Evolutionary conservation across 2,888 invertebrate species (phyloP).

Genomic region (Dasysyrphus albostriatus): DNA sequence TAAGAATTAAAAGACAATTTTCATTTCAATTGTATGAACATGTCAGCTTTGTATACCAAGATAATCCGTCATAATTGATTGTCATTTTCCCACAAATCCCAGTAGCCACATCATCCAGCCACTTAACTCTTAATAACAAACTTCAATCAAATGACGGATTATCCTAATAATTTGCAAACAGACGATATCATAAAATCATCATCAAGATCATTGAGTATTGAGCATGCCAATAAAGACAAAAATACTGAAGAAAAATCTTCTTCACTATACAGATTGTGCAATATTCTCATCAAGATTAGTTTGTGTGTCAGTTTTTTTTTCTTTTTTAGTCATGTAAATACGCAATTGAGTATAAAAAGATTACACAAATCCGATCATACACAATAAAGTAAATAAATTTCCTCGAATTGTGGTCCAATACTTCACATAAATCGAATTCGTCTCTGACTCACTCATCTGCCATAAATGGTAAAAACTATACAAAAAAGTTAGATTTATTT

Average conservation of each 20-base stretch:
- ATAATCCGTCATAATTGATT: too few species aligned
- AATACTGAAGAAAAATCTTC: constrained; percentile 8
- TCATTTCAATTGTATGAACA: too few species aligned
- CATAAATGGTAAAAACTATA: constrained; percentile 53
- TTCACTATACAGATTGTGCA: not conserved
- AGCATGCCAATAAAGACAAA: not conserved
- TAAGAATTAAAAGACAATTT: too few species aligned
- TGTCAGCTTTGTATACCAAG: too few species aligned
- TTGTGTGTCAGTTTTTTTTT: not conserved
- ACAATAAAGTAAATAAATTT: constrained; percentile 62
- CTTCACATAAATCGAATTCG: constrained; percentile 65
- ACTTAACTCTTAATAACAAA: not conserved
- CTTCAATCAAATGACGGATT: constrained; percentile 28
- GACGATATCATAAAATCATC: constrained; percentile 24
- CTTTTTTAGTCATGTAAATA: not conserved
- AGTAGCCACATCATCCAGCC: not conserved
- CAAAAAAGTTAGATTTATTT: constrained; percentile 46
- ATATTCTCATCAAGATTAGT: constrained; percentile 1
- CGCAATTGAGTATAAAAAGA: not conserved
- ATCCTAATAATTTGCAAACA: constrained; percentile 15
- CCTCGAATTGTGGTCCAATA: constrained; percentile 48
- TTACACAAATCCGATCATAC: not conserved
- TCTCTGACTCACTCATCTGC: constrained; percentile 61
- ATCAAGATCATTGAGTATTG: constrained; percentile 14
- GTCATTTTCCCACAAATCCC: not conserved